Conservation (phyloP, 2,113 vertebrate genomes). For the Cebus imitator region DNA sequence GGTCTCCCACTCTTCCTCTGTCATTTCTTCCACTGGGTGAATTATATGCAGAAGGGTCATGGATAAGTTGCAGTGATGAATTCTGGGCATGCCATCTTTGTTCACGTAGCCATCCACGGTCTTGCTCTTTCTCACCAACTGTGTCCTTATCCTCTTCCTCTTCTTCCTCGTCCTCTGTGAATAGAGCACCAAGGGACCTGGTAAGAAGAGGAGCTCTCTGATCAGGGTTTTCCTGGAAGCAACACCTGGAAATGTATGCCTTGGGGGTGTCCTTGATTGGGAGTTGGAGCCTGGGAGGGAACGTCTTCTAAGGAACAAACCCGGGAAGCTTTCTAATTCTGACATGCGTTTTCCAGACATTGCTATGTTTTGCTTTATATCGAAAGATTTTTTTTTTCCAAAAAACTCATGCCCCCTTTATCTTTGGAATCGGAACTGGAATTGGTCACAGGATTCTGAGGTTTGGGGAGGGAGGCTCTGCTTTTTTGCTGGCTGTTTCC, state of each 20-base stretch:
- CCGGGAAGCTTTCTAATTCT: constrained; percentile 91
- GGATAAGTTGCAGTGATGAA: constrained; percentile 68
- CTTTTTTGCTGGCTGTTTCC: constrained; percentile 72
- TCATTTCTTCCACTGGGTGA: constrained; percentile 92
- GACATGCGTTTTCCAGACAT: constrained; percentile 96
- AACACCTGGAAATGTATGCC: constrained; percentile 59
- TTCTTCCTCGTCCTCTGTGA: constrained; percentile 83
- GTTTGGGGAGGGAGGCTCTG: constrained; percentile 72
- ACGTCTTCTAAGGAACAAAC: constrained; percentile 82
- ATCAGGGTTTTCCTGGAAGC: constrained; percentile 87
- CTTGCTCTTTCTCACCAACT: constrained; percentile 90
- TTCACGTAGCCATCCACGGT: constrained; percentile 81
- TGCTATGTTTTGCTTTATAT: constrained; percentile 96
- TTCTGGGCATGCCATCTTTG: constrained; percentile 83
- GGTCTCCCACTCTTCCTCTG: constrained; percentile 75
- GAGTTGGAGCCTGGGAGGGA: constrained; percentile 77
- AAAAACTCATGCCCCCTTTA: constrained; percentile 84
- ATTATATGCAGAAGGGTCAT: constrained; percentile 91
- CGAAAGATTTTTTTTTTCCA: constrained; percentile 92
- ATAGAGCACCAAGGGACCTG: constrained; percentile 78
- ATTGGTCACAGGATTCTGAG: constrained; percentile 43
- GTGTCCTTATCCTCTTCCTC: constrained; percentile 83
- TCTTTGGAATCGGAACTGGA: constrained; percentile 80
- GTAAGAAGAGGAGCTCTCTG: constrained; percentile 90
- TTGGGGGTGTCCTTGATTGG: constrained; percentile 78